Conservation (phyloP, 2,113 vertebrate species). For the Glareola pratincola region DNA sequence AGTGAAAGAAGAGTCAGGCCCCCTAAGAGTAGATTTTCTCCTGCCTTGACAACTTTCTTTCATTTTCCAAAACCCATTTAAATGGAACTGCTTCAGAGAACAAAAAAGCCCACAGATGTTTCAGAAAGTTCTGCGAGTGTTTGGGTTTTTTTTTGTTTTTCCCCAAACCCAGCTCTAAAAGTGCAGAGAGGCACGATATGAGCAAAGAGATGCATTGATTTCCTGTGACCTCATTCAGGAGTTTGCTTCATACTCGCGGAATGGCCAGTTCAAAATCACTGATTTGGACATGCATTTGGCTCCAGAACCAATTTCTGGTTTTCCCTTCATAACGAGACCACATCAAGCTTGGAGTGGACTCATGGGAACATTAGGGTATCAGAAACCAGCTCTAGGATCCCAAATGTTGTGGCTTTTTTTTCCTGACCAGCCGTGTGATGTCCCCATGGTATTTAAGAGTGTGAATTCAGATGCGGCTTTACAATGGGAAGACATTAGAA, state of each 20-base stretch:
- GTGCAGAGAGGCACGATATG: background rate
- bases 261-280: background rate
- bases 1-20: background rate
- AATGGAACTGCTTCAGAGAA: background rate
- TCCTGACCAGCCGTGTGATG: background rate
- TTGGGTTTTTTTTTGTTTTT: background rate
- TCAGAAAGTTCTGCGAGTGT: background rate
- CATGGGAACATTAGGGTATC: background rate
- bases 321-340: background rate
- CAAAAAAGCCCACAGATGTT: background rate
- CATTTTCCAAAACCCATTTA: background rate
- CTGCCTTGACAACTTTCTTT: background rate
- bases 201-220: background rate
- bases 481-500: background rate
- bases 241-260: background rate
- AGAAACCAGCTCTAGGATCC: background rate
- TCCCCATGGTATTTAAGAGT: background rate
- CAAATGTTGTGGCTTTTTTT: background rate
- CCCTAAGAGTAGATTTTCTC: background rate
- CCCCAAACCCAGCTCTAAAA: background rate
- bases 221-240: background rate
- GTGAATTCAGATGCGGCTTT: background rate
- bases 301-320: background rate
- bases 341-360: background rate
- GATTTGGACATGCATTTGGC: background rate